Evolutionary conservation across 1,140 invertebrate genomes (phyloP), one percentile per base, ranked within the genome.

Genomic region (Trichomalopsis sarcophagae): DNA sequence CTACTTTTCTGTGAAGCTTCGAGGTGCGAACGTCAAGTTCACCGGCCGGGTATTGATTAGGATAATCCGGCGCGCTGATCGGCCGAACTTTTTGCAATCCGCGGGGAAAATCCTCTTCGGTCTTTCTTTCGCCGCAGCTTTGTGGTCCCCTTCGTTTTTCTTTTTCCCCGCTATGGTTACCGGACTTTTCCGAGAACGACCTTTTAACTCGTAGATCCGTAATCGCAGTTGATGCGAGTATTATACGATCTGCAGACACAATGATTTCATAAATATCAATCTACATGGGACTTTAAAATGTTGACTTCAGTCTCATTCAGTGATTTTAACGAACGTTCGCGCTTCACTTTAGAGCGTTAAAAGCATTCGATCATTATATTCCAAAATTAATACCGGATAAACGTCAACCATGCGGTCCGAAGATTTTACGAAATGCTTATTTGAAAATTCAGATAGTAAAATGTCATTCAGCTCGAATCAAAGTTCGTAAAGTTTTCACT

Each of bases 1-100:
- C 14, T 14, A 40, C 30, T 33, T 69, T 21, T 69, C 36, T 6
- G 23, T 14, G 40, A 33, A 33, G 69, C 36, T 33, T 47, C 30
- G 40, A 82, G 81, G 47, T 73, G 66, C 36, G 55, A 55, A 82
- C 50, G 21, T 30, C 10, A 11, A 14, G 27, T 71, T 27, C 10
- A 71, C 27, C 9, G 30, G 23, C 27, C 30, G 50, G 13, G 62
- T 80, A 80, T 80, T 68, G 78, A 80, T 80, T 80, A 80, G 62
- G 55, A 11, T 80, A 80, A 80, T 80, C 78, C 36, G n/a, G 17
- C 21, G 62, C 13, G 62, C 5, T 76, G 40, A 76, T 76, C 74
- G n/a, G 74, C 55, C 7, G 36, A 76, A 76, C 62, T 44, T 69
- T 79, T 80, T 80, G 30, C 62, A 69, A 66, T 80, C 78, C 55